These are phyloP conservation scores for Bursaphelenchus mucronatus DNA, from an alignment of 1,140 invertebrate genomes.

Conservation along the genomic window DNA sequence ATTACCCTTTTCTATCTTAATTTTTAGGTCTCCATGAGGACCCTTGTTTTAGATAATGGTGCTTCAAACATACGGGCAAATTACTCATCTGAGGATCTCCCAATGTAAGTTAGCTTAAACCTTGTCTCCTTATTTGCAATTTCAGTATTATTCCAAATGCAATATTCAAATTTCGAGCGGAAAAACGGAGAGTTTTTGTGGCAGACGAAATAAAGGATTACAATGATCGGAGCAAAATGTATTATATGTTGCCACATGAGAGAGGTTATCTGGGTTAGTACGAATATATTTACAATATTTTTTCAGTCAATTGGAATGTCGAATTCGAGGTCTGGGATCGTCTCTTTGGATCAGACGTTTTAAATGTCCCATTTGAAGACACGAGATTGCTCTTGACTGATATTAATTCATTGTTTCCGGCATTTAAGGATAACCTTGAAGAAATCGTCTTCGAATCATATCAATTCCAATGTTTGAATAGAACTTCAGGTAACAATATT, in stretches of 20 bases:
- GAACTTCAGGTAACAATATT: constrained; percentile 37
- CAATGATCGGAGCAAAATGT: constrained; percentile 85
- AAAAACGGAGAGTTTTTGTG: constrained; percentile 83
- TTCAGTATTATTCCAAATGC: constrained; percentile 76
- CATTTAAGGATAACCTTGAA: constrained; percentile 83
- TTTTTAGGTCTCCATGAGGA: constrained; percentile 20
- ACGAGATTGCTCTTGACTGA: constrained; percentile 81
- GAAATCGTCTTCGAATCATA: constrained; percentile 98
- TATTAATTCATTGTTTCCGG: constrained; percentile 85
- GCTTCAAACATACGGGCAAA: constrained; percentile 42
- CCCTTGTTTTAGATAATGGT: constrained; percentile 52
- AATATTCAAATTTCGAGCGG: constrained; percentile 95
- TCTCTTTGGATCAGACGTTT: constrained; percentile 81
- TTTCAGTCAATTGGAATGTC: constrained; percentile 87
- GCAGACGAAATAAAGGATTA: constrained; percentile 89
- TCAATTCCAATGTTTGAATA: constrained; percentile 76
- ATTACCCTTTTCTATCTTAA: neutral
- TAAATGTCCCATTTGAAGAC: constrained; percentile 70
- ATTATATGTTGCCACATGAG: constrained; percentile 87
- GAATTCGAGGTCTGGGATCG: constrained; percentile 95
- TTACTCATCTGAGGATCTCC: constrained; percentile 24
- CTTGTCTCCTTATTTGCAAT: neutral
- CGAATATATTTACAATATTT: constrained; percentile 64
- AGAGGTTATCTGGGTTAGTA: constrained; percentile 66
- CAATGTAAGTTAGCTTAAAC: constrained; percentile 33